Evolutionary conservation across 1,140 invertebrate genomes (phyloP), one percentile per base, ranked within the genome.

Genomic region (Megathymus violae): DNA sequence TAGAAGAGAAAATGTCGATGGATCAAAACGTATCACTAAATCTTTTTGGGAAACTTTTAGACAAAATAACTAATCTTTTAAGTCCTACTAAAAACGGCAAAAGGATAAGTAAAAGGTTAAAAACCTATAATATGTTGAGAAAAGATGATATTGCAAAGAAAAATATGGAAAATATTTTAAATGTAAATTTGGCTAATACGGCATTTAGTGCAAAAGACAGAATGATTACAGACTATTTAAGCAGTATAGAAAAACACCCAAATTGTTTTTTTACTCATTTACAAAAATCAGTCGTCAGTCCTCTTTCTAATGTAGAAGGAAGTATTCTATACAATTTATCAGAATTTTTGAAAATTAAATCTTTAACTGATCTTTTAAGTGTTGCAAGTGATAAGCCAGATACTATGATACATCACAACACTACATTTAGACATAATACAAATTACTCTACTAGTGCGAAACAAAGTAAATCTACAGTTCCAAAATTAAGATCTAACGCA

Each of bases 311-410:
- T 50, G 54, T 77, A 16, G 71, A 84, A 68, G 82, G 85, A 16
- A 68, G 82, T 46, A 82, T 85, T 44, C 62, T 88, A 6, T 67
- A 84, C n/a, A 86, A 81, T 63, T 67, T 90, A 64, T 82, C 83
- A 4, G 80, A 90, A 56, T 83, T 88, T 54, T 78, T 90, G 13
- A 88, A 83, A 64, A 76, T 86, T 3, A 86, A 88, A 62, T 82
- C 85, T 1, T 73, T 85, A 34, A 25, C 61, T 13, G 85, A 88
- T 56, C 70, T 90, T 25, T 7, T 83, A 0, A 78, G 78, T 27
- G 31, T 79, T 19, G 48, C 77, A 34, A 62, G 77, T 61, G 38
- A 66, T 4, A 63, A 69, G 34, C 10, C n/a, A 22, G 10, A 60
- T 34, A 59, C 4, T 7, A 59, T 38, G 3, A 1, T 36, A 3